Percentiles rank a stretch among this genome's conserved stretches.
phyloP scores from a whole-genome alignment of 2,888 invertebrate species.

The Tenthredo amoena region DNA sequence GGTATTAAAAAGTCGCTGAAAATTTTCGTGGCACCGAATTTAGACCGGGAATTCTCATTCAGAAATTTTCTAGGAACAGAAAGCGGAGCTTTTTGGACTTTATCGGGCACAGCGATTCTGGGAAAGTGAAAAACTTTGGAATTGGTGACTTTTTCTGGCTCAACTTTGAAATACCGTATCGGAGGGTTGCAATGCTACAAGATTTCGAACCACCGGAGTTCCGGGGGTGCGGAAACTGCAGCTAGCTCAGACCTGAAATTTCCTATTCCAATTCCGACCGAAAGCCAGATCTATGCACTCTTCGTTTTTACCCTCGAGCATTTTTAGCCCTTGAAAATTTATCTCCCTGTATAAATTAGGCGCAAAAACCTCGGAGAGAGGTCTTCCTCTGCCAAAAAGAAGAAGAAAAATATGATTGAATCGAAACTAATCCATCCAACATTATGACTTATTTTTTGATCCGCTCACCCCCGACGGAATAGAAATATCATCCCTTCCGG shows the following conservation, averaged over 20 bases:
- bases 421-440: not conserved
- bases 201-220: not conserved
- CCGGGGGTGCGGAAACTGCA: not conserved
- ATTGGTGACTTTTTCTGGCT: not conserved
- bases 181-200: not conserved
- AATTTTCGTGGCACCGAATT: no score
- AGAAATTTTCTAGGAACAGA: no score
- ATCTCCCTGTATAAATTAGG: not conserved
- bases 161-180: not conserved
- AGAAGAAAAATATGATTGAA: not conserved
- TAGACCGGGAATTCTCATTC: no score
- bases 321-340: not conserved
- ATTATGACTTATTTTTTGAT: not conserved
- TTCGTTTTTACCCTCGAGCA: not conserved
- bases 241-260: not conserved
- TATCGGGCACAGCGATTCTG: no score
- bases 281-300: not conserved
- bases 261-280: not conserved
- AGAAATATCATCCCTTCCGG: not conserved
- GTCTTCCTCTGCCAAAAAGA: not conserved
- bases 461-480: not conserved
- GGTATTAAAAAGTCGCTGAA: not conserved
- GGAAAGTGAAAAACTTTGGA: not conserved
- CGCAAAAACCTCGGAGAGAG: not conserved
- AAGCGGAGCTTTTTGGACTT: no score